Base-by-base conservation (phyloP, 1,140 invertebrate genomes). In the Meloidogyne floridensis region DNA sequence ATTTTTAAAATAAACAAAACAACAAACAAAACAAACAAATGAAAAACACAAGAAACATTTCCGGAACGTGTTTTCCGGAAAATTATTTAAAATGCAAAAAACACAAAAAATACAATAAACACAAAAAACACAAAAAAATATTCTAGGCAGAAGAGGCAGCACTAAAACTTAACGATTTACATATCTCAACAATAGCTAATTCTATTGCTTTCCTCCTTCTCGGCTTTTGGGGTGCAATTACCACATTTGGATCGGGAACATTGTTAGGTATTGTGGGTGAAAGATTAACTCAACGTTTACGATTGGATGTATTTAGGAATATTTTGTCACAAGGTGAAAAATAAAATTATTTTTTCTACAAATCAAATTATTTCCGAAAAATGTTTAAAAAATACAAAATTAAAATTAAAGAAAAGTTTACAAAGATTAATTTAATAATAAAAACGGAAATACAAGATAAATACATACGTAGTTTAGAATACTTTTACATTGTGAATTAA, bases 261-360 rank as follows among this genome's bases (percentile, higher is more conserved):
- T 70, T 88, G 32, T 82, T 88, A 20, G 87, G 87, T 54, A 80
- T 77, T 51, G 83, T 86, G 13, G 87, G 87, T 7, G 87, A 88
- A 82, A 73, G 65, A 13, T 74, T 89, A 59, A 86, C 84, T 3
- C 70, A 73, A 32, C 81, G 81, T 6, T 74, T 82, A 6, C 42
- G 81, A 32, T 69, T 82, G 78, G 81, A 82, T 18, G 81, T 82
- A 18, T 82, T 82, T 43, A 71, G 43, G 11, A 53, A 47, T n/a
- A 74, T 79, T 47, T 69, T 79, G 2, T 65, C 77, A 5, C 77
- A 79, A 71, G 32, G 32, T 32, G 32, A 32, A 32, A n/a, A 32
- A 1, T 32, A 32, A 32, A 32, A 32, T 32, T 32, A 32, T 1
- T 32, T 32, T 32, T 32, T 32, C 1, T 1, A 32, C 1, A 32